Evolutionary conservation across 2,797 vertebrate species (phyloP), one percentile per base, ranked within the genome.

Genomic region (Gymnothorax reevesii): DNA sequence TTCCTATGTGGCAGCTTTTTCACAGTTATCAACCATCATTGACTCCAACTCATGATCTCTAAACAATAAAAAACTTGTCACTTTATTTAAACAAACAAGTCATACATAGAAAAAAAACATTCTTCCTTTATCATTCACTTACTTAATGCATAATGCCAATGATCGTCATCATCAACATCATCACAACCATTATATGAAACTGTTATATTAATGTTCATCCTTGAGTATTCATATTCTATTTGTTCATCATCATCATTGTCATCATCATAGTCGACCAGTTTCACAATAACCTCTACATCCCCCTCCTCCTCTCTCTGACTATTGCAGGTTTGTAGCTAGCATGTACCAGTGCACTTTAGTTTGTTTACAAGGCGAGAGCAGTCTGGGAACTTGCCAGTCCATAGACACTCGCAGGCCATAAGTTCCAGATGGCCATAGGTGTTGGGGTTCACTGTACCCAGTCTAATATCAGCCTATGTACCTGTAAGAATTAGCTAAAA

Each of bases 291-390:
- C 52, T 22, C 54, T 69, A 59, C 49, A 10, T 85, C 84, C 33
- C 33, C 33, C 33, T 42, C 33, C 15, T 83, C 80, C 22, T 77
- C 55, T 25, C 55, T 80, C 71, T 80, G 85, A 79, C 79, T 86
- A 13, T 10, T 86, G 33, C 85, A 86, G 54, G 71, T 80, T 86
- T 86, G 54, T 49, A 57, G 66, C n/a, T 57, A 77, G 85, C 69
- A 85, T n/a, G 62, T 77, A 27, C 79, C 85, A 59, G 71, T 80
- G 57, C 71, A 75, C 73, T 77, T 86, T 13, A 59, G 22, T 79
- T 62, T 52, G 73, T 75, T 86, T 66, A 25, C 85, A 75, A 86
- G 85, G 55, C 85, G 79, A n/a, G 73, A 66, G 60, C 83, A 64
- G 33, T 42, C 33, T 42, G 33, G 33, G 33, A 42, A 2, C 33